Percentiles rank a stretch among this genome's conserved stretches.
These are phyloP conservation scores for Molossus alvarezi DNA, from an alignment of 2,797 vertebrate genomes.

Conservation along the genomic window DNA sequence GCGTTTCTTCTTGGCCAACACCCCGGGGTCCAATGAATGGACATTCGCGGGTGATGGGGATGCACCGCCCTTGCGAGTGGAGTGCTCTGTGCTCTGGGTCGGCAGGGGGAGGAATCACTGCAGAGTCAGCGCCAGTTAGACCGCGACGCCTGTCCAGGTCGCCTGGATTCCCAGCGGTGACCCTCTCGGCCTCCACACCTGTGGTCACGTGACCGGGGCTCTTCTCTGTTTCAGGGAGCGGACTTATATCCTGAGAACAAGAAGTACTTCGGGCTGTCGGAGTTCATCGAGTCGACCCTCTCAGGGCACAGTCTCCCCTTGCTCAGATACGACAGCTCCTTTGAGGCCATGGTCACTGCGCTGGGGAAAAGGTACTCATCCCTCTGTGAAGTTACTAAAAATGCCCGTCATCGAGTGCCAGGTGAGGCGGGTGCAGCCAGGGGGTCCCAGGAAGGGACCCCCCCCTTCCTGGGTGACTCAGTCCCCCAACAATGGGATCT, in stretches of 20 bases:
- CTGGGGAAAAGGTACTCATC: slow-evolving; percentile 95
- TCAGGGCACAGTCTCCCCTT: slow-evolving; percentile 96
- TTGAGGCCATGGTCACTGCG: slow-evolving; percentile 97
- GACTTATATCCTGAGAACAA: slow-evolving; percentile 96
- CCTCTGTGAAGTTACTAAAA: not conserved
- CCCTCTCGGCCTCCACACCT: fast-evolving
- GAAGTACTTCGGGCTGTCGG: slow-evolving; percentile 97
- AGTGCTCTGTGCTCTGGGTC: not conserved
- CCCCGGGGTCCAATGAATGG: not conserved
- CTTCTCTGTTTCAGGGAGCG: slow-evolving; percentile 91
- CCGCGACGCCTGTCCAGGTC: not conserved
- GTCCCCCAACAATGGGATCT: not conserved
- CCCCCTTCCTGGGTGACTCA: not conserved
- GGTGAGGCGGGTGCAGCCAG: not conserved
- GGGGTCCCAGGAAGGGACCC: not conserved
- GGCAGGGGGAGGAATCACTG: not conserved
- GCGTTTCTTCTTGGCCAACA: not conserved
- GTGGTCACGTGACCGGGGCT: not conserved
- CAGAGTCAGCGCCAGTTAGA: fast-evolving
- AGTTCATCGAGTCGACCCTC: slow-evolving; percentile 96
- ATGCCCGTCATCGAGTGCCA: not conserved
- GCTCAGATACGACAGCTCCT: slow-evolving; percentile 97
- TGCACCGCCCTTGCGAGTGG: fast-evolving
- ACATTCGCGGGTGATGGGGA: not conserved
- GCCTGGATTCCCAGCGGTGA: fast-evolving